Percentiles rank a stretch among this genome's conserved stretches.
These are phyloP conservation scores for Octodonta nipae DNA, from an alignment of 2,888 invertebrate genomes.

Conservation along the genomic window DNA sequence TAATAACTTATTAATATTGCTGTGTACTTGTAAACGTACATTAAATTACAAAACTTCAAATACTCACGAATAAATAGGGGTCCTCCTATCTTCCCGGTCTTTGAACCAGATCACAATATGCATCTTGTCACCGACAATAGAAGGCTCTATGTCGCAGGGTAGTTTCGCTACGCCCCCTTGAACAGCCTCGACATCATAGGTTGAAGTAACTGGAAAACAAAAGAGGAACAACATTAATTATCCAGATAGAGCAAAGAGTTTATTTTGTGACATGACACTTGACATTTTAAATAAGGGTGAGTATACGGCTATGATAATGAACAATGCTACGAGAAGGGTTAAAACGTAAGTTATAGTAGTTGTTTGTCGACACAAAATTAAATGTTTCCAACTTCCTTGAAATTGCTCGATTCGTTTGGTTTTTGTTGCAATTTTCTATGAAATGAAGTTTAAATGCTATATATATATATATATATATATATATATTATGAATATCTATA, in stretches of 20 bases:
- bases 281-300: conserved; percentile 2
- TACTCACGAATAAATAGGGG: conserved; percentile 48
- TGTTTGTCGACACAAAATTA: too few relatives aligned
- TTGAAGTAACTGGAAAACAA: conserved; percentile 27
- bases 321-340: too few relatives aligned
- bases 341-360: too few relatives aligned
- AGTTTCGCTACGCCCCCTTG: conserved; percentile 45
- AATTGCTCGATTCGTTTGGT: too few relatives aligned
- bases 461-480: too few relatives aligned
- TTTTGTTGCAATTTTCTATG: too few relatives aligned
- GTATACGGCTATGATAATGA: conserved; percentile 6
- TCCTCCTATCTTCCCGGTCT: conserved; percentile 40
- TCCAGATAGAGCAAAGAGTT: conserved; percentile 1
- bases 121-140: conserved; percentile 43
- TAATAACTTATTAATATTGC: too few relatives aligned
- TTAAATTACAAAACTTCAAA: background rate
- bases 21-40: too few relatives aligned
- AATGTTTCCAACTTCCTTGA: too few relatives aligned
- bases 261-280: background rate
- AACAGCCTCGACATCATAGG: conserved; percentile 39
- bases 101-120: conserved; percentile 52
- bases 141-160: conserved; percentile 46
- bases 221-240: conserved; percentile 3
- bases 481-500: too few relatives aligned
- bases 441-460: too few relatives aligned